Evolutionary conservation across 2,888 invertebrate genomes (phyloP), one percentile per base, ranked within the genome.

Genomic region (Ptycholaimellus sp.): DNA sequence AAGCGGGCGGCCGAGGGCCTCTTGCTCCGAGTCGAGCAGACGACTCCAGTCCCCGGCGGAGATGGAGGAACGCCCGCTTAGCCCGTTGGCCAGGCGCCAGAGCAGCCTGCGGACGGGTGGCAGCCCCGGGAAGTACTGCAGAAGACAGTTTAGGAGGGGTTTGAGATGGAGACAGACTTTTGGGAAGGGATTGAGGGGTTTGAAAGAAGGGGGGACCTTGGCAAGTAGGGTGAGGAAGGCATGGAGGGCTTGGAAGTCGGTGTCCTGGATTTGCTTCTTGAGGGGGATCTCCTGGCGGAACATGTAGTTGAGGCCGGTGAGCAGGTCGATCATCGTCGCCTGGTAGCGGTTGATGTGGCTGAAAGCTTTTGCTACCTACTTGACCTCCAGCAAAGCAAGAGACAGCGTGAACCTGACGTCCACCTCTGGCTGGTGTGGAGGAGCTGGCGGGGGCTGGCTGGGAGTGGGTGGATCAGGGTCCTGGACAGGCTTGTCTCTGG

Each of bases 221-320:
- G 69, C 65, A 5, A 90, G 54, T 1, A 76, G 68, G 40, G 67
- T 61, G 13, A 87, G 57, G 56, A 75, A 85, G 19, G 69, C 65
- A 48, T 74, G 69, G 16, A 93, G 60, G 0, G 80, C 78, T 38
- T 65, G 57, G 36, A 83, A 58, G 40, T 72, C 68, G 42, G 76
- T 74, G 2, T 74, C 76, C 17, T 64, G 64, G 33, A 93, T 73
- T 16, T 59, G 56, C 52, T 72, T 70, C 29, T 69, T 64, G 42
- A 73, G 67, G 3, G 75, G 69, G 20, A 93, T 70, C 66, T 93
- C 93, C 48, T 77, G 76, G 7, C 35, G 70, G 19, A 93, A 63
- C 33, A 76, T 73, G 52, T 76, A 77, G 46, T 72, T 69, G n/a
- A 93, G 59, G 1, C 80, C 75, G 50, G 74, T 76, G 60, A 17